Evolutionary conservation across 2,797 vertebrate genomes (phyloP).

Genomic region (Characodon lateralis): DNA sequence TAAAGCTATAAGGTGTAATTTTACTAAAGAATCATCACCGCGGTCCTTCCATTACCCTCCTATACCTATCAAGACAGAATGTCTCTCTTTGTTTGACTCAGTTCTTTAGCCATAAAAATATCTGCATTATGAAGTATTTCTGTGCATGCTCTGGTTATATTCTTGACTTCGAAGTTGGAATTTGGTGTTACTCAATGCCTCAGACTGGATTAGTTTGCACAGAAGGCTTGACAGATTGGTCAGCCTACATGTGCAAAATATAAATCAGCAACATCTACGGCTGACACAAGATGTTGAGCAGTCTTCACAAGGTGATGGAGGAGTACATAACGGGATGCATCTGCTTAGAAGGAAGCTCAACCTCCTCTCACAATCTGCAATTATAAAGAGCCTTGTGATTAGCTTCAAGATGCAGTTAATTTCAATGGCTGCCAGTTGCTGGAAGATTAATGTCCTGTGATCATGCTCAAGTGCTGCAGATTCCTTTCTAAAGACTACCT

Average conservation of each 20-base stretch:
- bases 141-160: slow-evolving; percentile 40
- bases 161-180: slow-evolving; percentile 21
- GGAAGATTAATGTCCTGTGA: slow-evolving; percentile 63
- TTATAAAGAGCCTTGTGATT: slow-evolving; percentile 61
- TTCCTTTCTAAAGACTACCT: slow-evolving; percentile 24
- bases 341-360: slow-evolving; percentile 56
- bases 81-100: slow-evolving; percentile 43
- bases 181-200: slow-evolving; percentile 43
- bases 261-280: slow-evolving; percentile 43
- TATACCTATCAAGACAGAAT: slow-evolving; percentile 34
- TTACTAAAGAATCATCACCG: slow-evolving; percentile 1
- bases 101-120: slow-evolving; percentile 52
- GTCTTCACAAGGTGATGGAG: slow-evolving; percentile 23
- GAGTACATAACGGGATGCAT: slow-evolving; percentile 41
- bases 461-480: slow-evolving; percentile 55
- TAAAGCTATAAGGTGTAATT: not conserved
- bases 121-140: slow-evolving; percentile 36
- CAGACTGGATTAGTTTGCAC: slow-evolving; percentile 25
- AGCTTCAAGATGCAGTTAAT: slow-evolving; percentile 52
- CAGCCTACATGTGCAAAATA: slow-evolving; percentile 27
- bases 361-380: slow-evolving; percentile 56
- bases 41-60: slow-evolving; percentile 1
- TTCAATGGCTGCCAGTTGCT: slow-evolving; percentile 49
- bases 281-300: slow-evolving; percentile 52
- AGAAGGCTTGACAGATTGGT: slow-evolving; percentile 36